These are phyloP conservation scores for Melanostoma scalare DNA, from an alignment of 2,888 invertebrate species.

Conservation along the genomic window DNA sequence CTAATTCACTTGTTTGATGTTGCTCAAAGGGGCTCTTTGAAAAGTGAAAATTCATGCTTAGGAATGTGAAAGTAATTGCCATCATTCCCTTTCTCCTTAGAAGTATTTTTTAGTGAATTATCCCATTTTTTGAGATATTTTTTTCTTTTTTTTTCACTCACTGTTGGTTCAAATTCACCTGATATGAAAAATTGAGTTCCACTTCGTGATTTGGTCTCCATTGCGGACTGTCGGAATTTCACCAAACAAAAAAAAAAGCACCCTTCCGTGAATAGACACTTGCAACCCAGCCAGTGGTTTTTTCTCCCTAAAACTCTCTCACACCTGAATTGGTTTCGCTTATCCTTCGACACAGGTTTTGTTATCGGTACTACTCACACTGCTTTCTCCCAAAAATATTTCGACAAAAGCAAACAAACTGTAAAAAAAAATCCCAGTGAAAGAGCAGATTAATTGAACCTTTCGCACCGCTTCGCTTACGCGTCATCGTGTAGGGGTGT, in stretches of 20 bases:
- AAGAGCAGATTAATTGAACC: constrained; percentile 53
- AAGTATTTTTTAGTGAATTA: too few species aligned
- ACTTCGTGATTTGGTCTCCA: too few species aligned
- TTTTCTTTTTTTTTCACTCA: too few species aligned
- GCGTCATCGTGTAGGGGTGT: constrained; percentile 37
- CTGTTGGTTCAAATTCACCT: too few species aligned
- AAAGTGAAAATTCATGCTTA: not conserved
- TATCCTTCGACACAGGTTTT: constrained; percentile 29
- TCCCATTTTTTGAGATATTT: too few species aligned
- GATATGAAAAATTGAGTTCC: too few species aligned
- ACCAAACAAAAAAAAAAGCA: not conserved
- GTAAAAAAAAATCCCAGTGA: constrained; percentile 46
- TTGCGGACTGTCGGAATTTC: too few species aligned
- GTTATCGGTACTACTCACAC: constrained; percentile 8
- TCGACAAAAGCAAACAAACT: constrained; percentile 1
- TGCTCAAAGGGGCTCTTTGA: constrained; percentile 19
- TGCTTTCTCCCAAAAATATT: constrained; percentile 15
- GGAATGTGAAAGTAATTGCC: too few species aligned
- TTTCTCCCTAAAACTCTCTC: constrained; percentile 1
- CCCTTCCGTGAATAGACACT: not conserved
- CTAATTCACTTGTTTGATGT: constrained; percentile 50
- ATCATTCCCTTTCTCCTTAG: too few species aligned
- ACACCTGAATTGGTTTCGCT: constrained; percentile 65
- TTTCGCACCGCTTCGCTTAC: constrained; percentile 31
- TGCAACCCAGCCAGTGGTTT: not conserved